phyloP scores from a whole-genome alignment of 2,113 vertebrate genomes.

The Geococcyx californianus region DNA sequence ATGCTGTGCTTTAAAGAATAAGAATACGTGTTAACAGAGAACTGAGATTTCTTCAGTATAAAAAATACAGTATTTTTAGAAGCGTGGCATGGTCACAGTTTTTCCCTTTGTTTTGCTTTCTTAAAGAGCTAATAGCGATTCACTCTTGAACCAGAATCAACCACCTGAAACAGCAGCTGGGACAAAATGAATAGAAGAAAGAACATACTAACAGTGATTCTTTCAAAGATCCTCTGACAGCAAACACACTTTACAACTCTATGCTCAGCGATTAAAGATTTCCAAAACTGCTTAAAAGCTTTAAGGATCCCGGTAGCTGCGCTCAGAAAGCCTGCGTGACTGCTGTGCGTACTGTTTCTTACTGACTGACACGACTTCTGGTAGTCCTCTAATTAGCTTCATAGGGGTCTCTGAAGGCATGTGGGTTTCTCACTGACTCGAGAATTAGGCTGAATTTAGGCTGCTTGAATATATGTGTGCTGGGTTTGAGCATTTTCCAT shows the following conservation, averaged over 20 bases:
- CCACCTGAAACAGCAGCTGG: not conserved
- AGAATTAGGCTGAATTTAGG: not conserved
- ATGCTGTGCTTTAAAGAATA: not conserved
- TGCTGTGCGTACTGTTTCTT: not conserved
- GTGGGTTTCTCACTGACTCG: not conserved
- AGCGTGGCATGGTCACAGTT: not conserved
- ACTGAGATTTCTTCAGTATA: not conserved
- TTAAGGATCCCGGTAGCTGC: not conserved
- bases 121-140: not conserved
- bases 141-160: not conserved
- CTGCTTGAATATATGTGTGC: not conserved
- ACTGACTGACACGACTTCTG: not conserved
- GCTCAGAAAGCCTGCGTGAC: not conserved
- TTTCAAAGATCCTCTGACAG: not conserved
- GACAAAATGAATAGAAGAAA: not conserved
- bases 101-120: not conserved
- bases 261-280: not conserved
- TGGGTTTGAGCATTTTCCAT: not conserved
- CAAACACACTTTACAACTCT: not conserved
- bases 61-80: not conserved
- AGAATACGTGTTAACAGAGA: not conserved
- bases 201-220: not conserved
- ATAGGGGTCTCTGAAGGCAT: not conserved
- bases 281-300: not conserved
- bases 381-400: slow-evolving; percentile 24